phyloP scores from a whole-genome alignment of 2,797 vertebrate species.

The Sparus aurata region DNA sequence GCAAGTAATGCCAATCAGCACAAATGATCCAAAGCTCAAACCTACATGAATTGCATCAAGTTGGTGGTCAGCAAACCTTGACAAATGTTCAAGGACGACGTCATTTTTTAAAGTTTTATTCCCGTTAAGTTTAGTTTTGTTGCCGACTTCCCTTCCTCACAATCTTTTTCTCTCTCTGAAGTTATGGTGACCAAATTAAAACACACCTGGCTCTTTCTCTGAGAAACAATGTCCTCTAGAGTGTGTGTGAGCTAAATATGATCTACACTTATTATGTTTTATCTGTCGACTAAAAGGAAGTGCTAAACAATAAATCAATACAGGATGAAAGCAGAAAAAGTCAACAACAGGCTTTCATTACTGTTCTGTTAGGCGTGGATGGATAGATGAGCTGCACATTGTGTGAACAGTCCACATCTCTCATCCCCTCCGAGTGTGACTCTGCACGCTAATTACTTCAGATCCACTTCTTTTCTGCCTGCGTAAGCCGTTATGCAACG shows the following conservation, averaged over 20 bases:
- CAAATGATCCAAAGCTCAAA: too few relatives aligned
- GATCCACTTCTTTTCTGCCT: constrained; percentile 53
- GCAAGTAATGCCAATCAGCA: too few relatives aligned
- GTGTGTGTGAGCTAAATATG: not conserved
- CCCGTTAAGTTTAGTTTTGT: too few relatives aligned
- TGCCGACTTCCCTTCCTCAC: too few relatives aligned
- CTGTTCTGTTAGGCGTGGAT: not conserved
- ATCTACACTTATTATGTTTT: constrained; percentile 2
- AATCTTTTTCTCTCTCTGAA: too few relatives aligned
- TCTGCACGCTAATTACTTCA: constrained; percentile 60
- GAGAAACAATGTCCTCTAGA: not conserved
- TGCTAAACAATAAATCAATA: not conserved
- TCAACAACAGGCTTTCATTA: not conserved
- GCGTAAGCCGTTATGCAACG: constrained; percentile 69
- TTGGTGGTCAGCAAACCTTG: too few relatives aligned
- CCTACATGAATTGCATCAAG: too few relatives aligned
- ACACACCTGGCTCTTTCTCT: too few relatives aligned
- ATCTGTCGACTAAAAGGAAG: not conserved
- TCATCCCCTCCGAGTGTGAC: constrained; percentile 19
- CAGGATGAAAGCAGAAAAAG: not conserved
- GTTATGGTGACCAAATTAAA: too few relatives aligned
- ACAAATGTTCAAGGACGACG: too few relatives aligned
- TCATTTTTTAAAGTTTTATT: too few relatives aligned
- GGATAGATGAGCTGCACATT: constrained; percentile 1
- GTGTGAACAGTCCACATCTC: constrained; percentile 29